Evolutionary conservation across 2,888 invertebrate species (phyloP).

Genomic region (Orgyia antiqua): DNA sequence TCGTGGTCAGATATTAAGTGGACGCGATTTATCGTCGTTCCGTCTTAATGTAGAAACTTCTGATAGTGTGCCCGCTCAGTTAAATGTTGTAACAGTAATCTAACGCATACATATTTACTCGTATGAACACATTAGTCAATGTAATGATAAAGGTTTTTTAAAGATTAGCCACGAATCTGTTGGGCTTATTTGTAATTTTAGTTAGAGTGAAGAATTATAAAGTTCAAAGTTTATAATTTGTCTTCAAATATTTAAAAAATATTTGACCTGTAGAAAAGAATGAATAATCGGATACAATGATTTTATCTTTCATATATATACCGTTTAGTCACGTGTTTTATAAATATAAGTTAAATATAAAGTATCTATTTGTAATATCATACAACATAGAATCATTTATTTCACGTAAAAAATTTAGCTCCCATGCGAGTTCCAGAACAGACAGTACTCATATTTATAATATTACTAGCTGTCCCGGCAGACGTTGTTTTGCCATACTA

Average conservation of each 20-base stretch:
- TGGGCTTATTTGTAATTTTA: constrained; percentile 42
- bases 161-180: constrained; percentile 50
- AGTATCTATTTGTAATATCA: too few relatives aligned
- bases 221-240: constrained; percentile 56
- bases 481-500: too few relatives aligned
- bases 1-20: constrained; percentile 62
- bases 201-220: constrained; percentile 38
- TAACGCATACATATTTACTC: constrained; percentile 36
- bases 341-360: too few relatives aligned
- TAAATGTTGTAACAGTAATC: constrained; percentile 62
- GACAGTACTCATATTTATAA: too few relatives aligned
- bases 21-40: constrained; percentile 60
- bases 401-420: too few relatives aligned
- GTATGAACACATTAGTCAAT: constrained; percentile 63
- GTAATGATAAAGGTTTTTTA: constrained; percentile 45
- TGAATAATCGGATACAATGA: constrained; percentile 32
- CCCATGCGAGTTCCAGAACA: too few relatives aligned
- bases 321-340: too few relatives aligned
- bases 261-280: constrained; percentile 22
- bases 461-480: too few relatives aligned
- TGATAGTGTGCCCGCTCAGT: constrained; percentile 54
- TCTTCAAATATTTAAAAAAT: constrained; percentile 34
- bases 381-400: too few relatives aligned
- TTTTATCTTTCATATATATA: constrained; percentile 26
- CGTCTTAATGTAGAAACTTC: constrained; percentile 56